phyloP scores from a whole-genome alignment of 2,888 invertebrate genomes.

The Bibio marci region DNA sequence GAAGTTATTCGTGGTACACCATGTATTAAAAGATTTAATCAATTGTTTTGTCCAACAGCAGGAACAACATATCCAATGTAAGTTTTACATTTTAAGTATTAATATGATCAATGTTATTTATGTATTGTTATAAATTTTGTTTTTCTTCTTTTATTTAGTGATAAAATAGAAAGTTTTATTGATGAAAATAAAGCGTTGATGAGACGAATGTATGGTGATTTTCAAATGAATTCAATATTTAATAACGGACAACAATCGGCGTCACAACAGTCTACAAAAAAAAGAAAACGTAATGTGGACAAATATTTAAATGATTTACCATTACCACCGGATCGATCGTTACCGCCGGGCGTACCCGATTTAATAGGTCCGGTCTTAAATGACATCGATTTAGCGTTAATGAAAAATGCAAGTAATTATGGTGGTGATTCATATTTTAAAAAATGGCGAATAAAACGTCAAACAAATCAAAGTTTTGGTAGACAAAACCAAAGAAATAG shows the following conservation, averaged over 20 bases:
- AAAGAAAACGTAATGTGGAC: slow-evolving; percentile 21
- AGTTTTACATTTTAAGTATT: slow-evolving; percentile 26
- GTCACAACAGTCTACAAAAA: slow-evolving; percentile 31
- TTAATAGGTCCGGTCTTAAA: slow-evolving; percentile 24
- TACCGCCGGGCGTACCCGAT: slow-evolving; percentile 39
- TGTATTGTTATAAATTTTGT: neutral
- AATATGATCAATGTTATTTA: neutral
- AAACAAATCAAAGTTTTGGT: slow-evolving; percentile 27
- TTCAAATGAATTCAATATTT: slow-evolving; percentile 38
- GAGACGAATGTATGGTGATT: slow-evolving; percentile 87
- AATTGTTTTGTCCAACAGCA: slow-evolving; percentile 80
- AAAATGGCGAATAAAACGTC: slow-evolving; percentile 36
- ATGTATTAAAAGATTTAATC: slow-evolving; percentile 77
- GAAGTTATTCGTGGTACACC: slow-evolving; percentile 79
- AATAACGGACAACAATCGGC: slow-evolving; percentile 29
- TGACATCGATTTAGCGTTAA: slow-evolving; percentile 19
- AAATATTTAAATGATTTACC: slow-evolving; percentile 1
- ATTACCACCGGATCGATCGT: slow-evolving; percentile 21
- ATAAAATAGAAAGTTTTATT: slow-evolving; percentile 78
- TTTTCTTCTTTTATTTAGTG: slow-evolving; percentile 39
- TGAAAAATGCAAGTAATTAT: slow-evolving; percentile 24
- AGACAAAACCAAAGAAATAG: slow-evolving; percentile 33
- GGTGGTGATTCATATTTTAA: slow-evolving; percentile 36
- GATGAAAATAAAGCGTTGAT: slow-evolving; percentile 89
- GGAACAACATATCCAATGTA: slow-evolving; percentile 83